phyloP scores from a whole-genome alignment of 30 jellyfish, hydroid and myxozoan genomes.

The Chrysaora quinquecirrha region DNA sequence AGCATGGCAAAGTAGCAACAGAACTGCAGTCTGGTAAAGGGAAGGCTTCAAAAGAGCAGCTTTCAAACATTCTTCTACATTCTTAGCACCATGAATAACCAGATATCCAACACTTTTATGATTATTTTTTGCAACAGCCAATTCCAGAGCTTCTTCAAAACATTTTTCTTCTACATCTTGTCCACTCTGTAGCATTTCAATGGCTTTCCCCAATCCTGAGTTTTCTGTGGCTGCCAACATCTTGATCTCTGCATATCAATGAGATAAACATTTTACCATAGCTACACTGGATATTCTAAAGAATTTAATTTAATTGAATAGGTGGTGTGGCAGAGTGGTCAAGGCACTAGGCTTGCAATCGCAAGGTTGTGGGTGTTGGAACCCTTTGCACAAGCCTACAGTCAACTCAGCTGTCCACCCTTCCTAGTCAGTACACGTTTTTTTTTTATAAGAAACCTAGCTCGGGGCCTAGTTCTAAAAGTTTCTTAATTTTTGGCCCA shows the following conservation, averaged over 20 bases:
- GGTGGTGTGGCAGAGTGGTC: too few relatives aligned
- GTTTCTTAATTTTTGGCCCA: too few relatives aligned
- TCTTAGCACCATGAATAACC: conserved; percentile 79
- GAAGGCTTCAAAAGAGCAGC: conserved; percentile 58
- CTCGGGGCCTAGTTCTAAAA: too few relatives aligned
- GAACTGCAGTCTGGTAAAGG: conserved; percentile 60
- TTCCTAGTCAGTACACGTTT: too few relatives aligned
- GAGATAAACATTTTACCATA: neutral
- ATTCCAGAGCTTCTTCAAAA: conserved; percentile 80
- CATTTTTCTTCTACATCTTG: conserved; percentile 76
- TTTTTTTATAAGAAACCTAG: too few relatives aligned
- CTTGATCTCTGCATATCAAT: conserved; percentile 51
- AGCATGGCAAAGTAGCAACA: conserved; percentile 82
- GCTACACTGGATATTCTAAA: neutral
- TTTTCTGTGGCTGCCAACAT: conserved; percentile 39
- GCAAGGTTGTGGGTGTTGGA: too few relatives aligned
- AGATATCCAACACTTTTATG: conserved; percentile 82
- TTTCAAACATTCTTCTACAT: conserved; percentile 62
- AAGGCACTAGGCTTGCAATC: too few relatives aligned
- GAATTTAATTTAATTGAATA: too few relatives aligned
- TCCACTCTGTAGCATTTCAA: conserved; percentile 57
- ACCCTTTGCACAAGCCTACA: too few relatives aligned
- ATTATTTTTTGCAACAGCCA: conserved; percentile 74
- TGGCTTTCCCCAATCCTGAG: conserved; percentile 33
- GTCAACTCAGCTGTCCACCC: too few relatives aligned